Base-by-base conservation (phyloP, 1,140 invertebrate genomes). In the Megalonaias nervosa region DNA sequence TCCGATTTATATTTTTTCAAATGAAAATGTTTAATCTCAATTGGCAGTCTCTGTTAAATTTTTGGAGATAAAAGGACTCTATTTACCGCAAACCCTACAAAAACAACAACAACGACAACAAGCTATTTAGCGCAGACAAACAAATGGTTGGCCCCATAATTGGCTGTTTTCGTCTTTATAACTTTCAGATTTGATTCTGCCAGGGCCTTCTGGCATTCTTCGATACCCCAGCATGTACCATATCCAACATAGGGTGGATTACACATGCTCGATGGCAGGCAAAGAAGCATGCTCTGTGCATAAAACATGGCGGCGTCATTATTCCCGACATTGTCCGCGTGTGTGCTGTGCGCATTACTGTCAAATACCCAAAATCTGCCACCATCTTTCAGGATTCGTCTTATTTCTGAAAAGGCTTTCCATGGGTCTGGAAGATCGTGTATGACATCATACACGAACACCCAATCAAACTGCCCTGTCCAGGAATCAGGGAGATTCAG, bases 401-500 rank as follows among this genome's bases (percentile, higher is more conserved):
- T 57, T 15, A 71, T 71, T 58, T 4, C 69, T 57, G n/a, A n/a
- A 38, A 71, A 19, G 21, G 58, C 69, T 58, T 58, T 55, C 17
- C n/a, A 19, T 15, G 69, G 69, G 31, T 57, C 19, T 13, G 69
- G 69, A 17, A 71, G 14, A 57, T 71, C 26, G 26, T 71, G 69
- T 26, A 71, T 71, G 69, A 58, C 57, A 31, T 71, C 69, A 58
- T 21, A 23, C 16, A 65, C 59, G 11, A 66, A 65, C 19, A 71
- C 55, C 19, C 19, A 71, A 71, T 71, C 58, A 60, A 71, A 71
- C 15, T 16, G 19, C n/a, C 26, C 55, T 13, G 16, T 71, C 21
- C 21, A 58, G 15, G 19, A 26, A n/a, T 57, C 19, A 21, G 69
- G 55, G 57, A 71, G 38, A 17, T 71, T 55, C 19, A 21, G 21